phyloP scores from a whole-genome alignment of 2,797 vertebrate genomes.

The Hydrolagus colliei region DNA sequence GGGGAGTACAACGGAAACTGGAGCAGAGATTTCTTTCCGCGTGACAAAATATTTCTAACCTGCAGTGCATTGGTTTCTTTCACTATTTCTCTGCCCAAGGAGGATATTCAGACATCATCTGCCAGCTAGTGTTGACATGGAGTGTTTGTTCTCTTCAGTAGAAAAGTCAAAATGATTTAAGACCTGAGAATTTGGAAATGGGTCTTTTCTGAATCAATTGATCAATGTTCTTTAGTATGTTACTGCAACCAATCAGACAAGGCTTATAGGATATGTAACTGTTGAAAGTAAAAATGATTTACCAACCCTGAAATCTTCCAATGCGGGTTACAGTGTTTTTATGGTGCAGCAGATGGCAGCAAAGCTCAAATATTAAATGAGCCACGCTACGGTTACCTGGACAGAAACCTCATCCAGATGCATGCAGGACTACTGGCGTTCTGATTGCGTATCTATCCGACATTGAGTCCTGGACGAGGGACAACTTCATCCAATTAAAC shows the following conservation, averaged over 20 bases:
- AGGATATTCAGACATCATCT: not conserved
- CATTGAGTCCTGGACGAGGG: too few species aligned
- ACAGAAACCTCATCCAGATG: not conserved
- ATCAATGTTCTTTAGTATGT: not conserved
- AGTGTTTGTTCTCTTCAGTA: not conserved
- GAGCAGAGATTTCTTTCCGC: not conserved
- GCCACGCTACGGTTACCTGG: not conserved
- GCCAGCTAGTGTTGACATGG: not conserved
- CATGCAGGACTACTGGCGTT: too few species aligned
- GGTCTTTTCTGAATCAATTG: not conserved
- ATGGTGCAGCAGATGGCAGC: constrained; percentile 12
- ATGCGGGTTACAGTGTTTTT: not conserved
- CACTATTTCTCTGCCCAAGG: not conserved
- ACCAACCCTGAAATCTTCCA: not conserved
- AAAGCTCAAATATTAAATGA: not conserved
- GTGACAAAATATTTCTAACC: not conserved
- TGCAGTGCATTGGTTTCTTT: not conserved
- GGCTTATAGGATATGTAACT: too few species aligned
- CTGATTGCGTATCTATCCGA: too few species aligned
- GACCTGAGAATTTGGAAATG: not conserved
- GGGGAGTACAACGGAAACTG: not conserved
- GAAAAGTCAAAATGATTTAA: not conserved
- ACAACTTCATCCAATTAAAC: too few species aligned
- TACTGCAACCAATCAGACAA: not conserved
- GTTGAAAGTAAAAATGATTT: not conserved